Base-by-base conservation (phyloP, 2,113 vertebrate species). In the Leucosticte australis region DNA sequence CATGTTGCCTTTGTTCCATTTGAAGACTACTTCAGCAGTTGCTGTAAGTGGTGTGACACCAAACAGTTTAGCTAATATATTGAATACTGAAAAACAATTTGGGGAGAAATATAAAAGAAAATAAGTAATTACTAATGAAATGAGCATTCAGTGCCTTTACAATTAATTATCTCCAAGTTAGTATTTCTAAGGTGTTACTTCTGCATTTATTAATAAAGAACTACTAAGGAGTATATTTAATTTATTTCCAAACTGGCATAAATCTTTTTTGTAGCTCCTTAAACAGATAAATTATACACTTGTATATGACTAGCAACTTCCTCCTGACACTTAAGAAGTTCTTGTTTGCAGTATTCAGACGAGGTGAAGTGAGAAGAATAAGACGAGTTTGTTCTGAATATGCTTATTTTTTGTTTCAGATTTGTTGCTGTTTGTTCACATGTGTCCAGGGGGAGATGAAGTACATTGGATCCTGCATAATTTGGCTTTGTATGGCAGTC, bases 401-500 rank as follows among this genome's bases (percentile, higher is more conserved):
- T 26, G 33, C 23, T n/a, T 69, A 7, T 81, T 85, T 96, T 84
- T 96, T 93, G 39, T 95, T 98, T 75, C 97, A 99, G 99, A 96
- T 98, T 97, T 96, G 92, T 93, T 92, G 83, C 97, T 94, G 76
- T 76, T 97, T 94, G 95, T 97, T 98, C 96, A 95, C 96, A 97
- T 98, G 98, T 97, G 97, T 96, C 95, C 95, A 67, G 97, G 96
- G 57, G 92, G 97, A 97, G 96, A 99, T 99, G 99, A 98, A 95
- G 97, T 80, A 91, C 96, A 24, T 91, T 84, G 97, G 98, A 94
- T 98, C 96, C 96, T 99, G 98, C 98, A 96, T 96, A 92, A 73
- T 98, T 97, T 98, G 98, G 95, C 94, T 99, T 94, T 98, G 98
- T 98, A 95, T 97, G 94, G 92, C 97, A 94, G 77, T 97, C 93